Conservation (phyloP, 2,113 vertebrate genomes). For the Oreocharis arfaki region DNA sequence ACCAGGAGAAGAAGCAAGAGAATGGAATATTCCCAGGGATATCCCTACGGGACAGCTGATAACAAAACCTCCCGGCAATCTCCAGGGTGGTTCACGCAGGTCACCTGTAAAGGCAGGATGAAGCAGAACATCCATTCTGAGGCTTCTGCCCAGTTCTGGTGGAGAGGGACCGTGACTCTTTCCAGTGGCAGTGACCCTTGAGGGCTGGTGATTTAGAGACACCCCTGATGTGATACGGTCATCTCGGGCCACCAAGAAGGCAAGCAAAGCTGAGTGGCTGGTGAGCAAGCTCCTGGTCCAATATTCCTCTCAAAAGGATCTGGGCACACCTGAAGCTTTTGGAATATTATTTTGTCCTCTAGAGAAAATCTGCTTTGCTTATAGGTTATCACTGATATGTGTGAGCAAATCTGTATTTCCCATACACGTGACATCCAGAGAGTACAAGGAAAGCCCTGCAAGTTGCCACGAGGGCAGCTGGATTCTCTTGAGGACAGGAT, state of each 20-base stretch:
- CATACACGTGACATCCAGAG: rapidly evolving
- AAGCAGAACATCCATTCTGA: conserved; percentile 44
- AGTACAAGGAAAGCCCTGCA: conserved; percentile 16
- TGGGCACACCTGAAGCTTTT: conserved; percentile 1
- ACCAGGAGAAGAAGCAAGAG: conserved; percentile 25
- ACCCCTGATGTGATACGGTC: not conserved
- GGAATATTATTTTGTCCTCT: not conserved
- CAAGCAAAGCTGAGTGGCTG: conserved; percentile 25
- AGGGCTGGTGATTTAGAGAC: conserved; percentile 30
- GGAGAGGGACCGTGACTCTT: not conserved
- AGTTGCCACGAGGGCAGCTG: not conserved
- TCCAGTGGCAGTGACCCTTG: not conserved
- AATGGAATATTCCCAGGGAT: conserved; percentile 8
- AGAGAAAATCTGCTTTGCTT: conserved; percentile 13
- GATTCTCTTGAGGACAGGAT: conserved; percentile 27
- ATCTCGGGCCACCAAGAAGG: not conserved
- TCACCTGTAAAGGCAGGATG: not conserved
- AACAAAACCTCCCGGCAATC: not conserved
- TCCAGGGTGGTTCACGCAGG: not conserved
- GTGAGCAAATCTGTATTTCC: not conserved
- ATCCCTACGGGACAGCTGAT: not conserved
- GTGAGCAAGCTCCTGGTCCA: conserved; percentile 22
- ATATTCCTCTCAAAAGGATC: conserved; percentile 26
- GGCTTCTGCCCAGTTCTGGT: conserved; percentile 17
- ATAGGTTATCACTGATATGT: not conserved